phyloP scores from a whole-genome alignment of 2,888 invertebrate genomes.

The Nemapogon koenigi region DNA sequence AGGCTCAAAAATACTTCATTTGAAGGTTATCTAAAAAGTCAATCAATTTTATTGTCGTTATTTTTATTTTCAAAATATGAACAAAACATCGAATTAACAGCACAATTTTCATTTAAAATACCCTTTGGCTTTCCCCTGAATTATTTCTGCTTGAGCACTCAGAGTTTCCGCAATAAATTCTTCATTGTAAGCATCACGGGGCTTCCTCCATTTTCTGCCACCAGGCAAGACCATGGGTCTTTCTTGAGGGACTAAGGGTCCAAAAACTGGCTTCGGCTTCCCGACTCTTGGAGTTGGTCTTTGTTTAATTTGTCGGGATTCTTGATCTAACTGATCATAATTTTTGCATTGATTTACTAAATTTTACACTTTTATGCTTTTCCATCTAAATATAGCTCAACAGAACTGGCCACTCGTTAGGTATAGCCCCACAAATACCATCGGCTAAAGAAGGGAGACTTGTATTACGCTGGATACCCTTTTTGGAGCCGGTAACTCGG shows the following conservation, averaged over 20 bases:
- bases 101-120: constrained; percentile 45
- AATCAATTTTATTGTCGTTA: too few species aligned
- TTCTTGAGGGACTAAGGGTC: constrained; percentile 69
- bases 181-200: constrained; percentile 89
- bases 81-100: neutral
- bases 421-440: too few species aligned
- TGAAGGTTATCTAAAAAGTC: too few species aligned
- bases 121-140: constrained; percentile 86
- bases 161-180: constrained; percentile 87
- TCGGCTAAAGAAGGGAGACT: too few species aligned
- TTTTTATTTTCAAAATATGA: neutral
- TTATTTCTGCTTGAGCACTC: constrained; percentile 84
- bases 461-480: too few species aligned
- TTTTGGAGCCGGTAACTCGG: too few species aligned
- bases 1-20: too few species aligned
- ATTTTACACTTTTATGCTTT: too few species aligned
- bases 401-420: too few species aligned
- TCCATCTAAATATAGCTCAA: too few species aligned
- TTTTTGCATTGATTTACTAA: too few species aligned
- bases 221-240: constrained; percentile 79
- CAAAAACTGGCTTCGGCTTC: constrained; percentile 53
- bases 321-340: constrained; percentile 50
- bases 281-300: constrained; percentile 47
- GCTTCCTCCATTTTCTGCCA: constrained; percentile 79
- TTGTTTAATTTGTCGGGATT: constrained; percentile 49